Base-by-base conservation (phyloP, 2,113 vertebrate genomes). In the Phocoena phocoena region DNA sequence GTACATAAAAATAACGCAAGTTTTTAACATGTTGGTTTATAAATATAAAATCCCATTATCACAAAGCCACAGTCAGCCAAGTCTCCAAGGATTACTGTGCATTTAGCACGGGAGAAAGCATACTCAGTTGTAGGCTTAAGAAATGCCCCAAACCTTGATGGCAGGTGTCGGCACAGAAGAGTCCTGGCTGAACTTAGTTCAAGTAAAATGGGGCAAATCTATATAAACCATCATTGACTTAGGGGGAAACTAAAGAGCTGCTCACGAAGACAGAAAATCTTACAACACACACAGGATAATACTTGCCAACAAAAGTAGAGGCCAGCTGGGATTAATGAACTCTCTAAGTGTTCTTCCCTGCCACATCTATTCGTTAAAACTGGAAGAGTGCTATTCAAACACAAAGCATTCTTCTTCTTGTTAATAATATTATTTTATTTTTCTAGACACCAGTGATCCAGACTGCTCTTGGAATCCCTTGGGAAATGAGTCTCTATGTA, bases 21-120 rank as follows among this genome's bases (percentile, higher is more conserved):
- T 89, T 90, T 94, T 96, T 97, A 96, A 92, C 87, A 94, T 92
- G 74, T 97, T 92, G 87, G 88, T 94, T 97, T 96, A 97, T 97
- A 97, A 97, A 97, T 96, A 97, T 67, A 97, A 94, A 97, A 97
- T 97, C 96, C 84, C 89, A 97, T 97, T 97, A 97, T 96, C 94
- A 88, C 97, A 96, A 95, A 96, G 87, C 90, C 92, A 82, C 96
- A 97, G 97, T 94, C 87, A 55, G 96, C 74, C 94, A 47, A 41
- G 50, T 90, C 63, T 86, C 90, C 53, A 76, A 85, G 90, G 94
- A 97, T 97, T 97, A 97, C 63, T 44, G 68, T 76, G 90, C 92
- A 96, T 97, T 97, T 97, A 97, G 93, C 96, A 82, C 96, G 92
- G 93, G 71, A 58, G 28, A 95, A 93, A 90, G 60, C 81, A 92